Evolutionary conservation across 2,113 vertebrate genomes (phyloP).

Genomic region (Epinephelus cyanopodus): DNA sequence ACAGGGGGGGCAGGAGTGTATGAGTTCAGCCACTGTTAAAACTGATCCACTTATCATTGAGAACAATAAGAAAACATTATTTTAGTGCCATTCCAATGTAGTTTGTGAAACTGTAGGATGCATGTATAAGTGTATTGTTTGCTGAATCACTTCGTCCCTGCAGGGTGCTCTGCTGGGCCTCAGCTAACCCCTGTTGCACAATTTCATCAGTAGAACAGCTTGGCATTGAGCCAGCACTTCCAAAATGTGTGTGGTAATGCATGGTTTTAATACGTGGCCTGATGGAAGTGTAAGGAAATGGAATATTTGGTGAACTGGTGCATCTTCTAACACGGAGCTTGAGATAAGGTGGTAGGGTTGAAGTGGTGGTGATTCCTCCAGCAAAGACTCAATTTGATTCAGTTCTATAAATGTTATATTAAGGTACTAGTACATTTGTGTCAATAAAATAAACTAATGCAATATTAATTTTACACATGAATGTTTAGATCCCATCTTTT

Average conservation of each 20-base stretch:
- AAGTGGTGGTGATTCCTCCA: background rate
- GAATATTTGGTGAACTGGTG: background rate
- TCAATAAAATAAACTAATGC: background rate
- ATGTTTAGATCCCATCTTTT: background rate
- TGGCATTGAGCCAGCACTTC: background rate
- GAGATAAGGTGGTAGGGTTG: too few species aligned
- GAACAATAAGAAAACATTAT: background rate
- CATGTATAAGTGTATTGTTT: background rate
- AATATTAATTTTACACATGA: background rate
- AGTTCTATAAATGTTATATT: background rate
- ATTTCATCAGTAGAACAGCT: background rate
- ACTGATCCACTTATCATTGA: background rate
- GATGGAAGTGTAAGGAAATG: background rate
- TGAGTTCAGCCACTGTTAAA: background rate
- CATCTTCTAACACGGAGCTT: background rate
- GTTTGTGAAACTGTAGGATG: background rate
- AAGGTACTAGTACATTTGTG: background rate
- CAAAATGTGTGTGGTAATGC: background rate
- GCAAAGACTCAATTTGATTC: background rate
- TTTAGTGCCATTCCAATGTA: background rate
- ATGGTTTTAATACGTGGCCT: background rate
- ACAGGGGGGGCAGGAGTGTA: background rate
- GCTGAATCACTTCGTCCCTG: slow-evolving; percentile 22
- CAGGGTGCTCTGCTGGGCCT: background rate
- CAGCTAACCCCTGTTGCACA: background rate